Percentiles rank a stretch among this genome's conserved stretches.
These are phyloP conservation scores for Galagoides demidoff DNA, from an alignment of 2,797 vertebrate species.

Conservation along the genomic window DNA sequence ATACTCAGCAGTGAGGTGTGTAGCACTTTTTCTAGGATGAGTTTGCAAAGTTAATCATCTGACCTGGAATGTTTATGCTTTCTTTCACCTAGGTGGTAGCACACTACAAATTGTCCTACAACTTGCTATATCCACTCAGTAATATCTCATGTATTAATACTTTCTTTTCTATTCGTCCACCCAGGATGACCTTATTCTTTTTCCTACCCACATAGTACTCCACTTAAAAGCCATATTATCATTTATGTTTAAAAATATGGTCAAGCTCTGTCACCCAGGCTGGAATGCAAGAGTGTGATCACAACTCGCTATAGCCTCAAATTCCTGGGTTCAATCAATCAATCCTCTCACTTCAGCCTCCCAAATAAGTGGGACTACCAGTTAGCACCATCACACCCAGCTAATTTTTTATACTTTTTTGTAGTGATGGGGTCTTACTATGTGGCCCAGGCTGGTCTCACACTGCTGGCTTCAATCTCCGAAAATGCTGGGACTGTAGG, in stretches of 20 bases:
- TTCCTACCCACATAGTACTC: not conserved
- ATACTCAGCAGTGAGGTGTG: too few species aligned
- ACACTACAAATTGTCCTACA: not conserved
- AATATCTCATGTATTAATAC: not conserved
- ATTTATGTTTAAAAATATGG: not conserved
- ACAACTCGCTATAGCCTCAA: not conserved
- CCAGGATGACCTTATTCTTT: not conserved
- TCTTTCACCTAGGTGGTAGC: not conserved
- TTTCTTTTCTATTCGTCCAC: not conserved
- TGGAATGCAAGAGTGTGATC: not conserved
- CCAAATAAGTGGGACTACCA: not conserved
- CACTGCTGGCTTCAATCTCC: not conserved
- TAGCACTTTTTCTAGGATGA: too few species aligned
- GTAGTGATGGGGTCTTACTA: not conserved
- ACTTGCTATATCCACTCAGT: not conserved
- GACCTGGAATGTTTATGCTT: too few species aligned
- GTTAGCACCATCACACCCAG: not conserved
- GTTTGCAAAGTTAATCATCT: too few species aligned
- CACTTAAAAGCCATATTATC: accelerated
- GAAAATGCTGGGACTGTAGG: not conserved
- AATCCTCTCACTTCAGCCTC: not conserved
- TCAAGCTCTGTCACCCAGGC: not conserved
- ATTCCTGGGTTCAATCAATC: not conserved
- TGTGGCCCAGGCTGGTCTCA: not conserved
- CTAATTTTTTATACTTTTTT: not conserved